Evolutionary conservation across 1,140 invertebrate genomes (phyloP), one percentile per base, ranked within the genome.

Genomic region (Lucilia cuprina): DNA sequence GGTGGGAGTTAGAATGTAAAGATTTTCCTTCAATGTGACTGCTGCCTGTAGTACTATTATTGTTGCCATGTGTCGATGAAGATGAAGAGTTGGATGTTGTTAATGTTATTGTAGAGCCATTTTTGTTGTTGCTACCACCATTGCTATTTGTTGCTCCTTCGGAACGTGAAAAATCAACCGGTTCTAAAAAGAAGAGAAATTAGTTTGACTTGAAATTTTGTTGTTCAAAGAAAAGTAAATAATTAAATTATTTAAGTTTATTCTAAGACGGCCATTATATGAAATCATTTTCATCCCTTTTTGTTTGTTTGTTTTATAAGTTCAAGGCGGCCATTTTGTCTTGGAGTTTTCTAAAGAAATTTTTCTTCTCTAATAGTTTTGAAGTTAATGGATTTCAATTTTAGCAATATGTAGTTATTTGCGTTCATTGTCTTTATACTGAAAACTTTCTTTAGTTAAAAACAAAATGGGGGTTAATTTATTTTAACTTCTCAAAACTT

Each of bases 81-180:
- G 50, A 41, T 3, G 35, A 41, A 2, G 25, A 14, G 47, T 74
- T 78, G 1, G 83, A 80, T 84, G 83, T 21, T 19, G 74, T 60
- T 41, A 47, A 80, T 50, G 83, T 30, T 17, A 41, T 34, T 25
- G 41, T 49, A n/a, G 41, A 21, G 77, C 77, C 77, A 80, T 49
- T 80, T 80, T 80, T 80, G 12, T 80, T 80, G 47, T 80, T 78
- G 19, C 77, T 14, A 30, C 55, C 41, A 55, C 49, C 55, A 83
- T 77, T 17, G 77, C 12, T 30, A 82, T 82, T 84, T 2, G 17
- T 75, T 34, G 13, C 50, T 35, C 70, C 74, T 17, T 90, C 89
- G 17, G 86, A 85, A 87, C 89, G 89, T 87, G 89, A 91, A 86
- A 91, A 91, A 89, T 91, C 89, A 89, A 91, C 89, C 82, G 89